These are phyloP conservation scores for Coregonus ussuriensis DNA, from an alignment of 2,797 vertebrate species.

Conservation along the genomic window DNA sequence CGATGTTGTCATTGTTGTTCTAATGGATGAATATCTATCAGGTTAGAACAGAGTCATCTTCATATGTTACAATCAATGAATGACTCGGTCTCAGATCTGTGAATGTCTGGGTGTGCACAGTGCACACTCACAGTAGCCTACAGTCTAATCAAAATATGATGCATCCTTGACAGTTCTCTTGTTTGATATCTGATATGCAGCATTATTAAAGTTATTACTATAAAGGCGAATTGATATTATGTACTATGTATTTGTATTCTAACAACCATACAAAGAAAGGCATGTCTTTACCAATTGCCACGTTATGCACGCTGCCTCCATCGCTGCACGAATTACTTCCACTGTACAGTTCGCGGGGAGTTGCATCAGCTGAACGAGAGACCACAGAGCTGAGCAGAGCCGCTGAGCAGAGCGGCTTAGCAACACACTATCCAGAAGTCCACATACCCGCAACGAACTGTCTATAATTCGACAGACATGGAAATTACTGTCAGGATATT, in stretches of 20 bases:
- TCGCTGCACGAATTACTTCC: constrained; percentile 13
- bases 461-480: neutral
- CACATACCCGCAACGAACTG: neutral
- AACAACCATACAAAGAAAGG: neutral
- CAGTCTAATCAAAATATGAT: neutral
- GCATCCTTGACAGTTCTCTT: neutral
- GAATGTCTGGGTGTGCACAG: neutral
- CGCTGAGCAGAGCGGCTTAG: neutral
- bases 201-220: neutral
- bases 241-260: constrained; percentile 1
- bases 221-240: neutral
- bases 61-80: neutral
- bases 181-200: neutral
- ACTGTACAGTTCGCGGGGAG: constrained; percentile 20
- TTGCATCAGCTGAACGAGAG: constrained; percentile 53
- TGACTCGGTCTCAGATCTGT: neutral
- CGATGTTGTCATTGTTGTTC: neutral
- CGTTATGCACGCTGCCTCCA: constrained; percentile 29
- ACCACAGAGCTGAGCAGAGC: neutral
- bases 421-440: neutral
- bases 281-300: constrained; percentile 31
- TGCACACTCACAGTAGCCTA: neutral
- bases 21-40: neutral
- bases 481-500: neutral
- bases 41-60: neutral